A percentile compares a stretch with the other conserved stretches of the same genome.
phyloP scores from a whole-genome alignment of 2,888 invertebrate genomes.

The Sepioteuthis lessoniana region DNA sequence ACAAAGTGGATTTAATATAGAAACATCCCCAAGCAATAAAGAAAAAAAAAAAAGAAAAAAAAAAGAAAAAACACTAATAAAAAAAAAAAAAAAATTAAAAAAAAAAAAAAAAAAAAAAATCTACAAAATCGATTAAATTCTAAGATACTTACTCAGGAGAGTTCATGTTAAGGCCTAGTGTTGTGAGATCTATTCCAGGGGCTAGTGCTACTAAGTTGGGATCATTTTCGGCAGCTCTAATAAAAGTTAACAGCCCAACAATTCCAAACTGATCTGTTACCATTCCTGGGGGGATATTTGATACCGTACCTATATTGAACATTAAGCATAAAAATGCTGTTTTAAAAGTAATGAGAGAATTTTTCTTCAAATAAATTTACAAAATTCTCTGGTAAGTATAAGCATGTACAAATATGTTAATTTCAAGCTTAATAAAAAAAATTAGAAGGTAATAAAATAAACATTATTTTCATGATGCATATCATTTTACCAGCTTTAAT shows the following conservation, averaged over 20 bases:
- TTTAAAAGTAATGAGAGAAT: not conserved
- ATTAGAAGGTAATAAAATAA: too few relatives aligned
- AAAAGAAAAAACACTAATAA: too few relatives aligned
- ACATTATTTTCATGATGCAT: too few relatives aligned
- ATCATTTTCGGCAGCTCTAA: conserved; percentile 97
- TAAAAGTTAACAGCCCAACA: conserved; percentile 97
- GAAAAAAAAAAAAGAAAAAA: too few relatives aligned
- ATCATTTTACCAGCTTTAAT: too few relatives aligned
- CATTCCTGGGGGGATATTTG: conserved; percentile 98
- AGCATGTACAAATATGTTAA: not conserved
- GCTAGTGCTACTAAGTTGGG: conserved; percentile 96
- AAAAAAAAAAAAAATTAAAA: too few relatives aligned
- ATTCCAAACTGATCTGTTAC: conserved; percentile 99
- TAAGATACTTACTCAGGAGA: conserved; percentile 86
- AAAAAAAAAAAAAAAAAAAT: not conserved
- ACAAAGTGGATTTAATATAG: too few relatives aligned
- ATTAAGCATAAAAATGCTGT: too few relatives aligned
- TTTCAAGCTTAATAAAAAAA: too few relatives aligned
- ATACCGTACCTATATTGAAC: conserved; percentile 88
- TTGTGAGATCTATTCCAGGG: conserved; percentile 97
- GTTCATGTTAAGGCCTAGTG: conserved; percentile 97
- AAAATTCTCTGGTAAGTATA: not conserved
- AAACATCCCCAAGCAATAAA: too few relatives aligned
- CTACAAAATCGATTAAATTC: not conserved
- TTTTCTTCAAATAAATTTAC: not conserved